Base-by-base conservation (phyloP, 2,888 invertebrate genomes). In the Listrodromus nycthemerus region DNA sequence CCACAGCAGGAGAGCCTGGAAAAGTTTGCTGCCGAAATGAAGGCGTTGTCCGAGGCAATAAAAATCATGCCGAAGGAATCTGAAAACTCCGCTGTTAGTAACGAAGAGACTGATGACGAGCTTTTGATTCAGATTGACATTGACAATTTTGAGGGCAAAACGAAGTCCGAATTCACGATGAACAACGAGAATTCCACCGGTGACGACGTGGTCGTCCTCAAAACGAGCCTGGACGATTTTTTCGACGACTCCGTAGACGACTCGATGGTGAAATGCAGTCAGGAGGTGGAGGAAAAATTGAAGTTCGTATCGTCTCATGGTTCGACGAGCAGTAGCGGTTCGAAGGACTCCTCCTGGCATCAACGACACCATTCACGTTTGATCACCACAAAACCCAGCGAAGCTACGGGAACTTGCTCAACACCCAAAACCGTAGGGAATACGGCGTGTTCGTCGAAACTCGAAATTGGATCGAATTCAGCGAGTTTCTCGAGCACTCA, bases 221-320 rank as follows among this genome's bases (percentile, higher is more conserved):
- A 86, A 55, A 85, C 85, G 6, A 73, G 66, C 19, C n/a, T 86
- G n/a, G 88, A 89, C 8, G 91, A 91, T 19, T 78, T 91, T 10
- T 91, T 91, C 58, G 91, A 91, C 73, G 91, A 91, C 76, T 89
- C 90, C 0, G 82, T 90, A 19, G 89, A 91, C 5, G 90, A 90
- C 33, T 90, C 86, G 10, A 90, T 91, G 89, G 87, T 89, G 6
- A 89, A 85, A 45, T 91, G 91, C 63, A 91, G 91, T 71, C 91
- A 91, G 45, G 91, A 91, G 71, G 83, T 91, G 10, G 91, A 91
- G 45, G 87, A 88, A 24, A 91, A 88, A 71, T 79, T 91, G 13
- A 87, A 86, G 6, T 82, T 89, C 13, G 84, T 71, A 10, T 63
- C 76, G 8, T 33, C 41, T 45, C 16, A 48, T 33, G 52, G 61